phyloP scores from a whole-genome alignment of 2,888 invertebrate species.

The Callosobruchus maculatus region DNA sequence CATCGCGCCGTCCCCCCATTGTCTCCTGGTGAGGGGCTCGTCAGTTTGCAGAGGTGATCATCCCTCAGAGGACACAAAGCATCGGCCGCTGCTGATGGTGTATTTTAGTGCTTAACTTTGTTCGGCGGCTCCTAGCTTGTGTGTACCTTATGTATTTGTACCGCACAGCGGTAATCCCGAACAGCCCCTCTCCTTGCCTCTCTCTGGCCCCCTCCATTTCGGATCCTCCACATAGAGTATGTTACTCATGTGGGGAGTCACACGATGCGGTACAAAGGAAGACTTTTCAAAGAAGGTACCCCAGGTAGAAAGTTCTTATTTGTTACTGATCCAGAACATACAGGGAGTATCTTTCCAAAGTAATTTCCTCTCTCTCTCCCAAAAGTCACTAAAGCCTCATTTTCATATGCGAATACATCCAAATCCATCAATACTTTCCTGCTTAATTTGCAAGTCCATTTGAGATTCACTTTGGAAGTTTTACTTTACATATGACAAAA shows the following conservation, averaged over 20 bases:
- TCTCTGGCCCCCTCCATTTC: neutral
- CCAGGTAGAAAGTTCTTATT: too few relatives aligned
- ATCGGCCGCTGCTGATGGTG: slow-evolving; percentile 33
- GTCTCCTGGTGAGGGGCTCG: neutral
- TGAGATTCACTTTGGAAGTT: too few relatives aligned
- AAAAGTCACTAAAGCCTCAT: too few relatives aligned
- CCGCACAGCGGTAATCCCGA: neutral
- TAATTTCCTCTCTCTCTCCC: too few relatives aligned
- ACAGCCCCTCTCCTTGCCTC: too few relatives aligned
- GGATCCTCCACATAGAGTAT: neutral
- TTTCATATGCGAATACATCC: too few relatives aligned
- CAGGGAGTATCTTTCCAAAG: too few relatives aligned
- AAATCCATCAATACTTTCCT: too few relatives aligned
- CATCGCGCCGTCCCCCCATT: neutral
- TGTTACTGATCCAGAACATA: too few relatives aligned
- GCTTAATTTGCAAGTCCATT: too few relatives aligned
- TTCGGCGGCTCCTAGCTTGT: slow-evolving; percentile 1
- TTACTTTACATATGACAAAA: too few relatives aligned
- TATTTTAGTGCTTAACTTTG: slow-evolving; percentile 40
- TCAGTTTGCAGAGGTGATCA: slow-evolving; percentile 41
- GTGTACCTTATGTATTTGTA: neutral
- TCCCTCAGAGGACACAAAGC: slow-evolving; percentile 32
- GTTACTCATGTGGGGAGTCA: neutral
- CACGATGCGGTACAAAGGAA: neutral
- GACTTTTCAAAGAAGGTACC: too few relatives aligned